Conservation (phyloP, 2,113 vertebrate species). For the Pygoscelis antarcticus region DNA sequence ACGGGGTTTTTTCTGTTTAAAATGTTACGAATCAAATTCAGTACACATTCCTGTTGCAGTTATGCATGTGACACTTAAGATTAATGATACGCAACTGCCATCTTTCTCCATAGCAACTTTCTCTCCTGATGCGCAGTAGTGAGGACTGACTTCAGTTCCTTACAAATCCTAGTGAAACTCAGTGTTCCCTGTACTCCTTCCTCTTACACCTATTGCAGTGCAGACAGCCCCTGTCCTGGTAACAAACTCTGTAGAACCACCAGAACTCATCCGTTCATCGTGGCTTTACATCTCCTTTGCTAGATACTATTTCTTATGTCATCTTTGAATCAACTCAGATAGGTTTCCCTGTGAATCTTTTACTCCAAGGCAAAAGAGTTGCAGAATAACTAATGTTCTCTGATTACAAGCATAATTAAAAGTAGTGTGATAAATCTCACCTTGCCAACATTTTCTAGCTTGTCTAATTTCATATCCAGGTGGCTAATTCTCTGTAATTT, state of each 20-base stretch:
- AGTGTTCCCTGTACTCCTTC: not conserved
- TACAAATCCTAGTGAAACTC: not conserved
- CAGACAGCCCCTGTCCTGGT: not conserved
- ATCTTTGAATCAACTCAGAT: not conserved
- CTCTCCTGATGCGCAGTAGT: not conserved
- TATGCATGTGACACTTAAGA: not conserved
- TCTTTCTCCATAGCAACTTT: not conserved
- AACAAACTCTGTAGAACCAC: not conserved
- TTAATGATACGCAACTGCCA: not conserved
- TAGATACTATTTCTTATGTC: not conserved
- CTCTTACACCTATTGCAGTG: not conserved
- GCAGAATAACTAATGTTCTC: not conserved
- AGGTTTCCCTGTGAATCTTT: not conserved
- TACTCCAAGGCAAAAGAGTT: not conserved
- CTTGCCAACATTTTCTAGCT: not conserved
- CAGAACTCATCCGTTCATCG: not conserved
- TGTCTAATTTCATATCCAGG: not conserved
- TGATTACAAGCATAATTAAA: not conserved
- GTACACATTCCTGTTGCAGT: not conserved
- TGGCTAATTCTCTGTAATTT: not conserved
- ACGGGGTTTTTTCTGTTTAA: fast-evolving
- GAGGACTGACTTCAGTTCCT: not conserved
- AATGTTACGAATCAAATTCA: not conserved
- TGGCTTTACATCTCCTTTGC: not conserved
- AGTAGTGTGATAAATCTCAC: not conserved